These are phyloP conservation scores for Drosophila murphyi DNA, from an alignment of 1,140 invertebrate species.

Conservation along the genomic window DNA sequence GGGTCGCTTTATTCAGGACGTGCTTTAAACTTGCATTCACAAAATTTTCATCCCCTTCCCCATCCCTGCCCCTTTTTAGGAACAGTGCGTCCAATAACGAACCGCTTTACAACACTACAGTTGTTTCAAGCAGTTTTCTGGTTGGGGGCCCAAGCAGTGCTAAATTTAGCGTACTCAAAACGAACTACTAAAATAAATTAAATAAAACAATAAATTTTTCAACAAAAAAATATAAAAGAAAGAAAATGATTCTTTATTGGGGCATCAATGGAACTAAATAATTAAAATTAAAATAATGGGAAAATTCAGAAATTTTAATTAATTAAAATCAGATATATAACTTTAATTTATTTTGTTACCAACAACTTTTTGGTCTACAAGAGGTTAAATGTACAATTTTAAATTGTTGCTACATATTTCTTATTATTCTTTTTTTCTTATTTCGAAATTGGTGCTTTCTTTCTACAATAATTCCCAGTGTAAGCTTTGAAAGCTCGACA, in stretches of 20 bases:
- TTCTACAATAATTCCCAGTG: constrained; percentile 21
- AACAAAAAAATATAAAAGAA: background rate
- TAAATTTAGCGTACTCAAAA: constrained; percentile 56
- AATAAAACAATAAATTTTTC: constrained; percentile 38
- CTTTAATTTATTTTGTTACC: too few species aligned
- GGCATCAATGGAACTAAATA: too few species aligned
- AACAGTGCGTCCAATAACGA: background rate
- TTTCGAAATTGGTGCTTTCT: background rate
- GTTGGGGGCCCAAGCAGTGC: constrained; percentile 21
- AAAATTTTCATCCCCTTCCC: background rate
- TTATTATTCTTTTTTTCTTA: background rate
- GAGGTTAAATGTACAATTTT: too few species aligned
- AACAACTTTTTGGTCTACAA: too few species aligned
- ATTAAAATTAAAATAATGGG: too few species aligned
- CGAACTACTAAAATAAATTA: constrained; percentile 22
- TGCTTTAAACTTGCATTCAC: constrained; percentile 24
- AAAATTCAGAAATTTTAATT: background rate
- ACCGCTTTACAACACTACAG: background rate
- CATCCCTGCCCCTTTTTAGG: constrained; percentile 21
- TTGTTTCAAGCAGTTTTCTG: constrained; percentile 22
- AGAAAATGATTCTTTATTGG: too few species aligned
- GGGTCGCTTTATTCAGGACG: constrained; percentile 28
- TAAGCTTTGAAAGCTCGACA: constrained; percentile 48
- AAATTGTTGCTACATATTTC: too few species aligned
- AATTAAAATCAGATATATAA: too few species aligned